Conservation (phyloP, 2,113 vertebrate genomes). For the Pipra filicauda region DNA sequence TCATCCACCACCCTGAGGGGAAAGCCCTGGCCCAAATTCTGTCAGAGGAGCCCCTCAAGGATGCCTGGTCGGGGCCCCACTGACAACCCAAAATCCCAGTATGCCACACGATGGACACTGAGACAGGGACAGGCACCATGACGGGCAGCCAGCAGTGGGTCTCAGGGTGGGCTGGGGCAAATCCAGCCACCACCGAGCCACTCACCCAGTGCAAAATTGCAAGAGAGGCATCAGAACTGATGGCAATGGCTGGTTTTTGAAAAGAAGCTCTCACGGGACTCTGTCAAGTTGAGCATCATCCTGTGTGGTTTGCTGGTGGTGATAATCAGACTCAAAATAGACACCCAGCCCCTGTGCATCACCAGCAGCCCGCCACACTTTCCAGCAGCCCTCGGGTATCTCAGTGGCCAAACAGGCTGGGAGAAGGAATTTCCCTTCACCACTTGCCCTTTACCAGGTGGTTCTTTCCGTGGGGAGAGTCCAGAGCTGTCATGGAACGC, state of each 20-base stretch:
- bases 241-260: background rate
- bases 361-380: background rate
- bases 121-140: background rate
- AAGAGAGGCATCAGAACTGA: fast-evolving
- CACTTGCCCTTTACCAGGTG: fast-evolving
- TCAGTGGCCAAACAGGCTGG: background rate
- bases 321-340: background rate
- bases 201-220: background rate
- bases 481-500: background rate
- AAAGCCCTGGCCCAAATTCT: background rate
- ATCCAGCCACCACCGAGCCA: fast-evolving
- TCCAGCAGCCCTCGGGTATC: background rate
- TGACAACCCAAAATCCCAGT: background rate
- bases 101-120: background rate
- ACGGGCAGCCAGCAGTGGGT: background rate
- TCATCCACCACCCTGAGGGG: background rate
- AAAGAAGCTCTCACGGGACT: background rate
- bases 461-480: background rate
- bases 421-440: background rate
- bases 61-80: fast-evolving
- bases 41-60: fast-evolving
- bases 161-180: background rate
- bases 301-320: background rate
- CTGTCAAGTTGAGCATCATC: background rate
- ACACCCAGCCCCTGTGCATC: background rate